Percentiles rank a stretch among this genome's conserved stretches.
Evolutionary conservation across 2,113 vertebrate species (phyloP).

Genomic region (Tetraodon nigroviridis): DNA sequence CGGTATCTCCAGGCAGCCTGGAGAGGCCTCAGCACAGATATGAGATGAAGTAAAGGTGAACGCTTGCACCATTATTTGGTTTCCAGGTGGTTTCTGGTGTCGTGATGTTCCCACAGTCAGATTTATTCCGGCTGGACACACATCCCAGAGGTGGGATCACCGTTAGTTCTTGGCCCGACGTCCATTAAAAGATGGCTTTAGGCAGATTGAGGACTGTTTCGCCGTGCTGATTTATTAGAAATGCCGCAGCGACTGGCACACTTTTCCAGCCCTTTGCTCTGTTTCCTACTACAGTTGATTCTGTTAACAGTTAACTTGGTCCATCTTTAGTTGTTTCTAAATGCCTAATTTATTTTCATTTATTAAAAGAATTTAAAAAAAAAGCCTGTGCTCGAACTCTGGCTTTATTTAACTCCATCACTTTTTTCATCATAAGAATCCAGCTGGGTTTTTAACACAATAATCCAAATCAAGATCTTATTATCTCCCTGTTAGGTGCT

Average conservation of each 20-base stretch:
- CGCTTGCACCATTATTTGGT: constrained; percentile 8
- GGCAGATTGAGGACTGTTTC: constrained; percentile 38
- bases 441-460: too few relatives aligned
- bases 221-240: constrained; percentile 18
- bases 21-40: constrained; percentile 61
- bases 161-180: too few relatives aligned
- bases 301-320: too few relatives aligned
- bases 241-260: constrained; percentile 28
- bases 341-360: too few relatives aligned
- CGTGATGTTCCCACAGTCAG: constrained; percentile 4
- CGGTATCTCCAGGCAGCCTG: constrained; percentile 48
- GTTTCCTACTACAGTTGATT: too few relatives aligned
- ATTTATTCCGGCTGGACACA: constrained; percentile 1
- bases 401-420: too few relatives aligned
- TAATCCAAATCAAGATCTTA: too few relatives aligned
- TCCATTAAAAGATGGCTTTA: constrained; percentile 25
- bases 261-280: constrained; percentile 7
- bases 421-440: too few relatives aligned
- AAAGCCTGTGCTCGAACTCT: too few relatives aligned
- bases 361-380: too few relatives aligned
- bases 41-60: constrained; percentile 49
- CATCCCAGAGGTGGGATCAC: neutral
- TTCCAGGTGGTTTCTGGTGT: neutral
- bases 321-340: too few relatives aligned
- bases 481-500: too few relatives aligned